These are phyloP conservation scores for Eupelmus urozonus DNA, from an alignment of 2,888 invertebrate species.

Conservation along the genomic window DNA sequence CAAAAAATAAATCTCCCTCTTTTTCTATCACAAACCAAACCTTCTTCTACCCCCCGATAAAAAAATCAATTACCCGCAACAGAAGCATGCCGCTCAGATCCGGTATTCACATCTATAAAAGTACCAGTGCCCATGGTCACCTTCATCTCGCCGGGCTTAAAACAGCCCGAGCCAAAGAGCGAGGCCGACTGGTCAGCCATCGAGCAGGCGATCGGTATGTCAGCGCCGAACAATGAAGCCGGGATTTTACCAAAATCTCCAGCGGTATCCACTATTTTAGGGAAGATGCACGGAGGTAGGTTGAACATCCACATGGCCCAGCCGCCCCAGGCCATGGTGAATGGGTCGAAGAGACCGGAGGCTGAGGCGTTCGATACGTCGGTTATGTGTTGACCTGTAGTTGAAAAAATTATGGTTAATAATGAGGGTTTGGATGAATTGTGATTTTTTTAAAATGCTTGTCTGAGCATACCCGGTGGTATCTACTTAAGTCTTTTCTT, in stretches of 20 bases:
- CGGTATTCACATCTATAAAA: conserved; percentile 92
- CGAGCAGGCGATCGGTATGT: conserved; percentile 88
- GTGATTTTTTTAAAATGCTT: no score
- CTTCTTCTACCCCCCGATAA: no score
- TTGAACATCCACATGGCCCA: conserved; percentile 85
- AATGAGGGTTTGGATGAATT: not conserved
- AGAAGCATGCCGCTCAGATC: conserved; percentile 86
- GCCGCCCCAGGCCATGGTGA: conserved; percentile 90
- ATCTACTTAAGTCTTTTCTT: no score
- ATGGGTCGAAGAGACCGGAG: conserved; percentile 96
- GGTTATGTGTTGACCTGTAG: conserved; percentile 82
- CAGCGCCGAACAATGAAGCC: conserved; percentile 84
- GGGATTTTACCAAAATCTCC: conserved; percentile 85
- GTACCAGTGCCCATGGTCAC: conserved; percentile 95
- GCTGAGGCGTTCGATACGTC: conserved; percentile 95
- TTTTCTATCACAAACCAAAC: no score
- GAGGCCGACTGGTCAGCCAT: conserved; percentile 94
- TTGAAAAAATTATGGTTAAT: not conserved
- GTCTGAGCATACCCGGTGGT: no score
- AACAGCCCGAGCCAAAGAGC: conserved; percentile 92
- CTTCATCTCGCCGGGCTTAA: conserved; percentile 87
- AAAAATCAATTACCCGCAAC: conserved; percentile 80
- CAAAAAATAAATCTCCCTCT: no score
- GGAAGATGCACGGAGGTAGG: conserved; percentile 87
- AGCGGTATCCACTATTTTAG: conserved; percentile 88